Percentiles rank a stretch among this genome's conserved stretches.
phyloP scores from a whole-genome alignment of 2,888 invertebrate genomes.

The Eupithecia tripunctaria region DNA sequence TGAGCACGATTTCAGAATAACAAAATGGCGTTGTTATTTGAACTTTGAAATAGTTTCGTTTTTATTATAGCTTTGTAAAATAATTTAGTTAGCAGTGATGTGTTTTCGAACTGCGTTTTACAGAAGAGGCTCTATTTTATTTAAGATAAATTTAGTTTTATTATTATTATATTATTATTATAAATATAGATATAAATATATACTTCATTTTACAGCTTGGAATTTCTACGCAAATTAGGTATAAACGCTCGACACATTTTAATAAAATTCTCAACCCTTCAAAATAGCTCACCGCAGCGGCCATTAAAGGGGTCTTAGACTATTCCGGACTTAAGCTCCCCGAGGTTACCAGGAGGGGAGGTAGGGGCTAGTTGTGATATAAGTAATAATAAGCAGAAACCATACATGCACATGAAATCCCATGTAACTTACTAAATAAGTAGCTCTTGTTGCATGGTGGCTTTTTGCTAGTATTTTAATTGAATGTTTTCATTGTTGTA shows the following conservation, averaged over 20 bases:
- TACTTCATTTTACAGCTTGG: conserved; percentile 27
- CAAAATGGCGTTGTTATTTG: conserved; percentile 49
- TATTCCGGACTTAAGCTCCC: conserved; percentile 72
- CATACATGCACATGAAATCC: background rate
- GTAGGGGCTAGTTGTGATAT: background rate
- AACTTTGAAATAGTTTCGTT: background rate
- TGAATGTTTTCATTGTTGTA: background rate
- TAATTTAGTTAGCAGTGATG: background rate
- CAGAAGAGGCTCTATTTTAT: background rate
- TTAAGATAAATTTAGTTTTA: no score
- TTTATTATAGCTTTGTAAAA: background rate
- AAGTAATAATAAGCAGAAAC: background rate
- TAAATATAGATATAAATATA: no score
- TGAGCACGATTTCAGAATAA: conserved; percentile 57
- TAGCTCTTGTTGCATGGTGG: background rate
- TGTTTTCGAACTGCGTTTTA: background rate
- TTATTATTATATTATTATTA: background rate
- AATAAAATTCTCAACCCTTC: conserved; percentile 71
- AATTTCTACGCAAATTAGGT: conserved; percentile 43
- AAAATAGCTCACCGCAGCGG: conserved; percentile 68
- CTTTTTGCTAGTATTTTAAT: background rate
- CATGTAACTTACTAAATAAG: background rate
- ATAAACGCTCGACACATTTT: conserved; percentile 50
- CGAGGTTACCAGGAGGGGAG: conserved; percentile 10
- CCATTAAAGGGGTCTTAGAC: conserved; percentile 81